Evolutionary conservation across 1,140 invertebrate species (phyloP), one percentile per base, ranked within the genome.

Genomic region (Caenorhabditis brenneri): DNA sequence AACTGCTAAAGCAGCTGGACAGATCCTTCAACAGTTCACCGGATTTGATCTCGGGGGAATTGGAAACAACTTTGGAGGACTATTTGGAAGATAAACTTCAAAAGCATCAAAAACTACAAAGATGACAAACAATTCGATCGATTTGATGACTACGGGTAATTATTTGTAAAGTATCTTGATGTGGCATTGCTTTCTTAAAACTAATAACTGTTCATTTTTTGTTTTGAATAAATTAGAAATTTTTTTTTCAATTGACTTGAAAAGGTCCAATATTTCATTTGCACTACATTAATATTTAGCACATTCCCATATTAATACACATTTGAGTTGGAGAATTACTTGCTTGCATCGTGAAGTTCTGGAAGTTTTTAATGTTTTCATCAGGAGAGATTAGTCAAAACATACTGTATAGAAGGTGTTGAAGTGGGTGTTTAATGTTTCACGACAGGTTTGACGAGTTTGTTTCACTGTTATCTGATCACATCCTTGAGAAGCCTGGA

Each of bases 21-120:
- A 83, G 48, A 79, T 83, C 24, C 53, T 83, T n/a, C 48, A 78
- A 60, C 48, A 53, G 10, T 83, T 83, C 49, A 83, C 82, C 36
- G 82, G 82, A 19, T 83, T 83, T 39, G 53, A 83, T 51, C 16
- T 83, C 4, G 42, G 65, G 16, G 65, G 65, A 51, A 53, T 83
- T 39, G 78, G 78, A 53, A 53, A 65, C n/a, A 83, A 78, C n/a
- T 83, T 83, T n/a, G 82, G 82, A 24, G 65, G 65, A 22, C 31
- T 83, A 12, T 83, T 83, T 39, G 78, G 82, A 27, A 31, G 82
- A 78, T 65, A 60, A 33, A 5, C 22, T 65, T 12, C 19, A 39
- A 42, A 9, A 6, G 10, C 9, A 27, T 19, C 24, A 74, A 12
- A 42, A 46, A 31, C n/a, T n/a, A n/a, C n/a, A 6, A 42, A 42